Evolutionary conservation across 2,113 vertebrate species (phyloP), one percentile per base, ranked within the genome.

Genomic region (Aspidoscelis tigris): DNA sequence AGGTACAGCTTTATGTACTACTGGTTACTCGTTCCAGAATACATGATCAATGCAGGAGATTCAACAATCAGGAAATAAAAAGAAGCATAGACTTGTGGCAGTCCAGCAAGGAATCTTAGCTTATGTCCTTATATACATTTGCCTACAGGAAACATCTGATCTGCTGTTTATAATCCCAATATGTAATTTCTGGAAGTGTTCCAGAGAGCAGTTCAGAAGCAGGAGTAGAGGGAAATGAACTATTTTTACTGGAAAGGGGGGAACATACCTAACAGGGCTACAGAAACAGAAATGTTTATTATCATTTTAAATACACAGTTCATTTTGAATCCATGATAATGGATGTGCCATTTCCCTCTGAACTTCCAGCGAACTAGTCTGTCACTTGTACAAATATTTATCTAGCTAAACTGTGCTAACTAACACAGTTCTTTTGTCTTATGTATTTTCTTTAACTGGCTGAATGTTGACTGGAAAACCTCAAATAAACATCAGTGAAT

Each of bases 301-400:
- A 50, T 50, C 47, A 50, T 50, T 82, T 76, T 33, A 20, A 71
- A 47, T 22, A 64, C 26, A 82, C 44, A 66, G 14, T 8, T 82
- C 10, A 55, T 8, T 5, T 3, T 14, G 72, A 24, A 33, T 61
- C 3, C 44, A 64, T 64, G 5, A 14, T 24, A 16, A 65, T 18
- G 55, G 22, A 82, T 47, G 21, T 74, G 65, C 9, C 24, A 76
- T 76, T 83, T 83, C 61, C 69, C 44, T 73, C 50, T 39, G 58
- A 50, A 83, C 9, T n/a, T 7, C 22, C 22, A 39, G 21, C 16
- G 74, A 14, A 10, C 10, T 22, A 78, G 61, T 7, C 71, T 44
- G 12, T 41, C 70, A 72, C 41, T 41, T 44, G 26, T 58, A 33
- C 50, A 71, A 81, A 72, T 71, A 81, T 71, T 72, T 26, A 18